These are phyloP conservation scores for Pungitius pungitius DNA, from an alignment of 2,113 vertebrate species.

Conservation along the genomic window DNA sequence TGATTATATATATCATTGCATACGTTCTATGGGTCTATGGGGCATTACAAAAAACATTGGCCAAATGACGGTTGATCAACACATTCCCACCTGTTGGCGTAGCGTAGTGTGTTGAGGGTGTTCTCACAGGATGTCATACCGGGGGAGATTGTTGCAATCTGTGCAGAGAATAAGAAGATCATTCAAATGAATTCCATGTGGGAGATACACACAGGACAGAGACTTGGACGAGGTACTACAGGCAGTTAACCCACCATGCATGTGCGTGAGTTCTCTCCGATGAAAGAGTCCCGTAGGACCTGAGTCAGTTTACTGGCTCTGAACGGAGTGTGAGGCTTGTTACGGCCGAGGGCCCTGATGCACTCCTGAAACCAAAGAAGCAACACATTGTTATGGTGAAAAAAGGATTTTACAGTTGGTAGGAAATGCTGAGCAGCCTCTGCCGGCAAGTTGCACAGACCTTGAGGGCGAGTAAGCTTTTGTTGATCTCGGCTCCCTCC, in stretches of 20 bases:
- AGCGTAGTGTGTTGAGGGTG: conserved; percentile 96
- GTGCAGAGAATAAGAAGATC: conserved; percentile 10
- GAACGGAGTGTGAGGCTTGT: conserved; percentile 97
- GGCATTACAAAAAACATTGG: background rate
- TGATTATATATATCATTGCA: background rate
- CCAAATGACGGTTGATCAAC: background rate
- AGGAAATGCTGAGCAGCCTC: background rate
- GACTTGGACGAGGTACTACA: background rate
- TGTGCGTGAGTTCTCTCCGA: conserved; percentile 97
- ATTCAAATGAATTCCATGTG: background rate
- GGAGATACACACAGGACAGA: background rate
- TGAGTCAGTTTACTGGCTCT: conserved; percentile 99
- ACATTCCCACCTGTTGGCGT: conserved; percentile 92
- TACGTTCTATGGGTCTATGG: background rate
- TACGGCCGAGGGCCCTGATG: conserved; percentile 95
- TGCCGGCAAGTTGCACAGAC: conserved; percentile 69
- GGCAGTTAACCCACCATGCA: conserved; percentile 88
- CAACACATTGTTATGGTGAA: background rate
- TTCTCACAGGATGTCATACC: conserved; percentile 99
- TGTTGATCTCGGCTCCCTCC: conserved; percentile 99
- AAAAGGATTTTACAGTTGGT: background rate
- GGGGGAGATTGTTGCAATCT: conserved; percentile 98
- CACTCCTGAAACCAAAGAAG: conserved; percentile 85
- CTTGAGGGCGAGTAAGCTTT: conserved; percentile 98
- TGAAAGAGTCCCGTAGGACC: conserved; percentile 98